Base-by-base conservation (phyloP, 2,888 invertebrate genomes). In the Cryptophagus acutangulus region DNA sequence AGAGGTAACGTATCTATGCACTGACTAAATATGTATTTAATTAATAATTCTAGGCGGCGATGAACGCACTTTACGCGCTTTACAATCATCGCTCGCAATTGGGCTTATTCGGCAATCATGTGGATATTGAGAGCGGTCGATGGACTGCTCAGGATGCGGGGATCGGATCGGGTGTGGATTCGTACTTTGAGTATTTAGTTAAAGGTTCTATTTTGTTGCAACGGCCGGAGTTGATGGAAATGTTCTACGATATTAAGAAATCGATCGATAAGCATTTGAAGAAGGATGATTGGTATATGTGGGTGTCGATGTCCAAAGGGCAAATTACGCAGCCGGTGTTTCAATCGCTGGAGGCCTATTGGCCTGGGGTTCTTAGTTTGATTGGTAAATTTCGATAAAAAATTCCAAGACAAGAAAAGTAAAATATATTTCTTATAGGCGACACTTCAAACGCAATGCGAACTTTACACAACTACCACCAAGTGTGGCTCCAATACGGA, bases 131-230 rank as follows among this genome's bases (percentile, higher is more conserved):
- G 66, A 88, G 85, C 0, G 97, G 97, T 1, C 79, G 87, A 17
- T 99, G 99, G 99, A 96, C 94, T 0, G 97, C 96, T 0, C 84
- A 91, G 49, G 97, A 99, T 70, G 85, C 95, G n/a, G 96, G 95
- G 3, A 95, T 96, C 48, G 96, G 90, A 8, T 90, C 89, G 2
- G 95, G 95, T 0, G 88, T 96, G 1, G 96, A 97, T 69, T 99
- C 97, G 0, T 96, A 93, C 66, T 97, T 92, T 70, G 99, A 99
- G 69, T 99, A 99, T 70, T 74, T 99, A 51, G 95, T 95, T 0
- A 99, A 99, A 77, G 97, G 94, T 4, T 84, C 93, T 0, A 79
- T 95, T 36, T 71, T 99, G 45, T 77, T 99, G 14, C 88, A 94
- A 65, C 52, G 51, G 36, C 94, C 97, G 0, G 85, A 92, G 58